These are phyloP conservation scores for Pelosia muscerda DNA, from an alignment of 2,888 invertebrate species.

Conservation along the genomic window DNA sequence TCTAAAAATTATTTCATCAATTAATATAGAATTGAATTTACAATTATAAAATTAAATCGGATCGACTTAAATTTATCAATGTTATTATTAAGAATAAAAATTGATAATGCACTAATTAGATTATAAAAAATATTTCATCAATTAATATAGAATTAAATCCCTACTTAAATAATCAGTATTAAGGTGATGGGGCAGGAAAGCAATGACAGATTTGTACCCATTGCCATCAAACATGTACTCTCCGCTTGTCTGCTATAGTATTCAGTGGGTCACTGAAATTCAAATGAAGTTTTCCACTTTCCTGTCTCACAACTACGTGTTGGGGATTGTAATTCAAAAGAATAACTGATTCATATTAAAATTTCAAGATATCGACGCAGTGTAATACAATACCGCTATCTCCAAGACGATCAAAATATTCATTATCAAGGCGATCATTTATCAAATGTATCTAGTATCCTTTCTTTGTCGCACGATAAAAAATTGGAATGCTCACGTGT, in stretches of 20 bases:
- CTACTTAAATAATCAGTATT: neutral
- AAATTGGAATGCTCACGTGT: neutral
- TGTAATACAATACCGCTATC: neutral
- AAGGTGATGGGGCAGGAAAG: too few species aligned
- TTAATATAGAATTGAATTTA: neutral
- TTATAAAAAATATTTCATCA: neutral
- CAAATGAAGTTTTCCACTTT: neutral
- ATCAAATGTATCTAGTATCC: neutral
- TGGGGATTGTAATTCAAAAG: neutral
- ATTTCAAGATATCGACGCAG: neutral
- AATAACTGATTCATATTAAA: neutral
- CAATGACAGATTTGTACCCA: too few species aligned
- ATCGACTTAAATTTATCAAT: neutral
- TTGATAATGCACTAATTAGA: neutral
- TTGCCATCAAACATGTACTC: too few species aligned
- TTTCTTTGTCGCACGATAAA: neutral
- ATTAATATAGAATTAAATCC: constrained; percentile 1
- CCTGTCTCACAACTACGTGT: neutral
- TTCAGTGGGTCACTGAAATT: neutral
- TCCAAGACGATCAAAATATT: neutral
- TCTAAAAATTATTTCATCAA: neutral
- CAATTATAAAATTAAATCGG: neutral
- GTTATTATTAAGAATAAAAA: neutral
- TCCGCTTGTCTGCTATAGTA: neutral
- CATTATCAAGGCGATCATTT: neutral